Base-by-base conservation (phyloP, 2,888 invertebrate species). In the Drosophila birchii region DNA sequence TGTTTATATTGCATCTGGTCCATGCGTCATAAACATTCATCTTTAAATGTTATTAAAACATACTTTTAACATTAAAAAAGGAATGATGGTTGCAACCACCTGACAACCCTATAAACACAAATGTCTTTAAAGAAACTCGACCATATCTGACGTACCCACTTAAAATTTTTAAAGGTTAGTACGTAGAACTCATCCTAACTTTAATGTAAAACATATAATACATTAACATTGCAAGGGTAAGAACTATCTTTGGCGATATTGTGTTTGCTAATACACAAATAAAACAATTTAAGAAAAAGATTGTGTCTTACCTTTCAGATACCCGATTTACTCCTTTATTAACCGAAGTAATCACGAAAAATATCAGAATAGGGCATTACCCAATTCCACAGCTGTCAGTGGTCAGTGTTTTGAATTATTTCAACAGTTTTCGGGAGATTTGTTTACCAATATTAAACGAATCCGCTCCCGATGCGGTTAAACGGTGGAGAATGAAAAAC, bases 41-140 rank as follows among this genome's bases (percentile, higher is more conserved):
- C 5, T 23, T 34, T 3, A 18, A 6, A 23, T 1, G 6, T 2
- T 4, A 26, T 60, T 16, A 20, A 43, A 32, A 16, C n/a, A 43
- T n/a, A 41, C 9, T 49, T 56, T 8, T 18, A 53, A 23, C 12
- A 38, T 43, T 45, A 32, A 1, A 9, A 20, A 16, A 38, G 5
- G 39, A 38, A 43, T 29, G n/a, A 29, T 26, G 32, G 23, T 11
- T 18, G 18, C 26, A 26, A 51, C 4, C 39, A 57, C 74, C 63
- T 88, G 88, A 69, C 88, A 83, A 86, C 88, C 88, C 88, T 83
- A 60, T 38, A 64, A 63, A 67, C 49, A 26, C 49, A 73, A 73
- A 74, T 55, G 74, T 20, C 54, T 57, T 49, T n/a, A 26, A 53
- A 43, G 43, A 59, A 20, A 47, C 16, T 36, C 12, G 9, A 41